Conservation (phyloP, 2,888 invertebrate genomes). For the Tiliacea aurago region DNA sequence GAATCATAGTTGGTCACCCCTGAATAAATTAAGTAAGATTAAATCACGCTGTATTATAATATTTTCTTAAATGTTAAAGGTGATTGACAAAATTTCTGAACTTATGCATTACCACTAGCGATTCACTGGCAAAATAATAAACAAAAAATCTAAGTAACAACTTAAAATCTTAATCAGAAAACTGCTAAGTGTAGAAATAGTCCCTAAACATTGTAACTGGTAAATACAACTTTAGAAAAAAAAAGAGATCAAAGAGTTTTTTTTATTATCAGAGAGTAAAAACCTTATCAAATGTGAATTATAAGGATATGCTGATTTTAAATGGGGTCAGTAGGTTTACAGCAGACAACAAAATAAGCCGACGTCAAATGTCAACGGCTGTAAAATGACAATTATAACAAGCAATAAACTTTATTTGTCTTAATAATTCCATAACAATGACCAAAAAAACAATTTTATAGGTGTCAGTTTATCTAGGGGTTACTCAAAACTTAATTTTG, state of each 20-base stretch:
- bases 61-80: constrained; percentile 16
- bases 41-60: constrained; percentile 23
- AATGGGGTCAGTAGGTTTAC: constrained; percentile 56
- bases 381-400: constrained; percentile 47
- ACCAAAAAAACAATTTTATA: constrained; percentile 33
- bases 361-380: constrained; percentile 59
- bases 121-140: constrained; percentile 17
- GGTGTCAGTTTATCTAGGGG: constrained; percentile 47
- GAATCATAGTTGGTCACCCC: constrained; percentile 32
- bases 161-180: neutral
- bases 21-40: constrained; percentile 23
- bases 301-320: constrained; percentile 40
- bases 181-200: constrained; percentile 3
- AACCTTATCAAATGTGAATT: constrained; percentile 47
- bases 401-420: constrained; percentile 51
- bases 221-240: constrained; percentile 37
- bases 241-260: constrained; percentile 61
- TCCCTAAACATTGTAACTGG: constrained; percentile 25
- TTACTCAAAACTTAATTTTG: constrained; percentile 39
- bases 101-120: neutral
- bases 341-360: constrained; percentile 21
- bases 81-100: constrained; percentile 18
- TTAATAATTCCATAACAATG: constrained; percentile 46
- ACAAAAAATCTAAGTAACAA: constrained; percentile 3
- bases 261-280: constrained; percentile 29